Evolutionary conservation across 1,140 invertebrate genomes (phyloP), one percentile per base, ranked within the genome.

Genomic region (Protaetia brevitarsis): DNA sequence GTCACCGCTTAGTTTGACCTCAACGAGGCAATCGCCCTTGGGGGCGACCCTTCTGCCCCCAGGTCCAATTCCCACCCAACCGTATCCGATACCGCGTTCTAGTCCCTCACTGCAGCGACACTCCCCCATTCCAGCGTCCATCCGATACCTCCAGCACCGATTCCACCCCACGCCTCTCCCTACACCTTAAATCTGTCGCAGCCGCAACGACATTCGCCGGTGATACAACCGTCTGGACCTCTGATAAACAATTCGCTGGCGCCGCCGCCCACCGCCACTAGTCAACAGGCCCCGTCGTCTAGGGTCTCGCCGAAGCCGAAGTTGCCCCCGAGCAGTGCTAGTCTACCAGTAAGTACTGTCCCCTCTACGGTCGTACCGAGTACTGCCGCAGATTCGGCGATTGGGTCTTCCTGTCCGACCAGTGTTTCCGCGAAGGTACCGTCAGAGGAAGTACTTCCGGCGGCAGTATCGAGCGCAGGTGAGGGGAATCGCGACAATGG

Each of bases 201-300:
- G 59, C 72, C 65, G 26, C 69, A 69, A 61, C 60, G 73, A 7
- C 76, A 77, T 34, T 74, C 72, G 10, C 72, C 75, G 5, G 69
- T 77, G 1, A 74, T 78, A 27, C 76, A 77, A 65, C 76, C 76
- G 0, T 78, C 77, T 11, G 75, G 74, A 27, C 75, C 76, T 2
- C 34, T 77, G 31, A 77, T 78, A 21, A 77, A 73, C 57, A 74
- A 72, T 61, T 26, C 61, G 36, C 64, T 68, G 19, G 64, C 71
- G 6, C 68, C 72, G 41, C 63, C 69, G 3, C 1, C 13, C 19
- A 6, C 41, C 2, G 6, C 41, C 6, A 63, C 72, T 37, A 74
- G 67, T 64, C 71, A 74, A 36, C 26, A 21, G 62, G 19, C 41
- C 2, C 4, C 41, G 16, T 45, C 21, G 34, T 62, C 31, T 68